Evolutionary conservation across 2,888 invertebrate genomes (phyloP).

Genomic region (Pristionchus mayeri): DNA sequence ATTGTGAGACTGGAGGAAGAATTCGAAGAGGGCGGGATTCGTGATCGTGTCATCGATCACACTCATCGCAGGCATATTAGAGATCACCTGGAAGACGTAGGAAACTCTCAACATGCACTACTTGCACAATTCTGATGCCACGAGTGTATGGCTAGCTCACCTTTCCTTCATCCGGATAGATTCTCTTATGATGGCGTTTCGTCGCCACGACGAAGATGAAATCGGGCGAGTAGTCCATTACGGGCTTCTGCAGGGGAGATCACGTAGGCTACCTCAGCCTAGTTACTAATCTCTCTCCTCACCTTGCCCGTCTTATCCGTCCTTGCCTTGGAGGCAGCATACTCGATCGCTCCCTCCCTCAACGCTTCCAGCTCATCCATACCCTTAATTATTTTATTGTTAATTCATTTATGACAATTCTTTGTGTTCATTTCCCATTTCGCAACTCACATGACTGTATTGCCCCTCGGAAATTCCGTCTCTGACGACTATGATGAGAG

Average conservation of each 20-base stretch:
- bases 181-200: slow-evolving; percentile 66
- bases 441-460: slow-evolving; percentile 54
- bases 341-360: slow-evolving; percentile 51
- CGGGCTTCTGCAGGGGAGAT: background rate
- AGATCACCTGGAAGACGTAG: background rate
- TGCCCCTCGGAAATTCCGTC: slow-evolving; percentile 66
- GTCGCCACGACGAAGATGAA: slow-evolving; percentile 66
- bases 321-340: background rate
- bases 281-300: too few species aligned
- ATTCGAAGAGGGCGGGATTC: slow-evolving; percentile 59
- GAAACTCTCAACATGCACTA: background rate
- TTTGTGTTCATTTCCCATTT: background rate
- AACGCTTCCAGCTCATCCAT: slow-evolving; percentile 53
- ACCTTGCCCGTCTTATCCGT: slow-evolving; percentile 30
- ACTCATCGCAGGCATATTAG: slow-evolving; percentile 55
- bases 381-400: slow-evolving; percentile 32
- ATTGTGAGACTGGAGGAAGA: slow-evolving; percentile 61
- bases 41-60: slow-evolving; percentile 61
- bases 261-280: too few species aligned
- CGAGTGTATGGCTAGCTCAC: background rate
- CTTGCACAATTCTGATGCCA: background rate
- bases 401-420: background rate
- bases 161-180: background rate
- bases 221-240: slow-evolving; percentile 53
- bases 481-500: slow-evolving; percentile 55